phyloP scores from a whole-genome alignment of 2,797 vertebrate genomes.

The Lepilemur septentrionalis region DNA sequence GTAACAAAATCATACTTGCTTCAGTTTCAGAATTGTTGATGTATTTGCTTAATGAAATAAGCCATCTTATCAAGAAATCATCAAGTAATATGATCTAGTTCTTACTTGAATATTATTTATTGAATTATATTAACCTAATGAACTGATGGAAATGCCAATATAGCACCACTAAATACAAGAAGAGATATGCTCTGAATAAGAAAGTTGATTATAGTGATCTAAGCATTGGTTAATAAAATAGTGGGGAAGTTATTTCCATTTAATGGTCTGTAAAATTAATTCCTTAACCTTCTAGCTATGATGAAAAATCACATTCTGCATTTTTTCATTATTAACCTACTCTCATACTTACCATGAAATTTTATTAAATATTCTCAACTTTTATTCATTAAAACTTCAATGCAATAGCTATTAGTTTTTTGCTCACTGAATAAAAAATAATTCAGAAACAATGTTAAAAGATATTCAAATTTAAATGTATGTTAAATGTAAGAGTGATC shows the following conservation, averaged over 20 bases:
- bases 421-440: slow-evolving; percentile 73
- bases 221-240: slow-evolving; percentile 61
- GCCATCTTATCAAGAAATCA: slow-evolving; percentile 41
- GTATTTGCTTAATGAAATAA: slow-evolving; percentile 49
- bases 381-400: slow-evolving; percentile 72
- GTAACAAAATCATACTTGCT: background rate
- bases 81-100: slow-evolving; percentile 22
- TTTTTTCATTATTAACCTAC: slow-evolving; percentile 74
- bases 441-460: slow-evolving; percentile 70
- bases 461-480: slow-evolving; percentile 75
- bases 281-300: slow-evolving; percentile 70
- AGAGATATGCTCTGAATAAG: slow-evolving; percentile 25
- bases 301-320: slow-evolving; percentile 61
- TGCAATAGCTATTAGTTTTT: slow-evolving; percentile 74
- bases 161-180: slow-evolving; percentile 4
- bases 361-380: slow-evolving; percentile 69
- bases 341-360: slow-evolving; percentile 64
- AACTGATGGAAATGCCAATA: slow-evolving; percentile 26
- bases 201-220: slow-evolving; percentile 36
- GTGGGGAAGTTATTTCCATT: slow-evolving; percentile 58
- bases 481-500: slow-evolving; percentile 38
- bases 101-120: slow-evolving; percentile 62
- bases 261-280: slow-evolving; percentile 72
- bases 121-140: slow-evolving; percentile 63
- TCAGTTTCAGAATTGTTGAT: slow-evolving; percentile 12